phyloP scores from a whole-genome alignment of 2,113 vertebrate genomes.

The Stictonetta naevosa region DNA sequence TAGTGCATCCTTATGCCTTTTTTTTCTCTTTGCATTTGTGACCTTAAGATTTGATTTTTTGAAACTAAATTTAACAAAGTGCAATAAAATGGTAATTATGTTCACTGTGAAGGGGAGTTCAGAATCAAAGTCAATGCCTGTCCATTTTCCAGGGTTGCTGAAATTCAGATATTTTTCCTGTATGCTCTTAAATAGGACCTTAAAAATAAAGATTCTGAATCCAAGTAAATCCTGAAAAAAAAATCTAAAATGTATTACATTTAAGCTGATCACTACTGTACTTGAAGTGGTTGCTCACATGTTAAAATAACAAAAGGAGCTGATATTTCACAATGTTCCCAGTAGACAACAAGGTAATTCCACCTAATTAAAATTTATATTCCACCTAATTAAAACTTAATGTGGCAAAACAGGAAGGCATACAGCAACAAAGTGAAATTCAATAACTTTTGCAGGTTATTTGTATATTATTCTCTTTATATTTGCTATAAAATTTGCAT shows the following conservation, averaged over 20 bases:
- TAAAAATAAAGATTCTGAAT: not conserved
- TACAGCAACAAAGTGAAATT: not conserved
- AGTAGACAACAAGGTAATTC: not conserved
- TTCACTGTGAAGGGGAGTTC: not conserved
- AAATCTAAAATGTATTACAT: not conserved
- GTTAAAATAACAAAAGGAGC: not conserved
- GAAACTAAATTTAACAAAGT: not conserved
- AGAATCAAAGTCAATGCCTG: not conserved
- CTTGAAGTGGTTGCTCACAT: not conserved
- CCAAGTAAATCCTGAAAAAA: not conserved
- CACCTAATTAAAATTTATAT: not conserved
- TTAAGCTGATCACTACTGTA: not conserved
- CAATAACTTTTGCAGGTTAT: not conserved
- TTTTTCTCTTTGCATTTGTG: not conserved
- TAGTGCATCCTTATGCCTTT: not conserved
- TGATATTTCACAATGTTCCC: not conserved
- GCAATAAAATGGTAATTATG: not conserved
- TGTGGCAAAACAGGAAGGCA: not conserved
- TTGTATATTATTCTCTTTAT: not conserved
- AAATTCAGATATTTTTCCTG: not conserved
- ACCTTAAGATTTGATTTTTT: not conserved
- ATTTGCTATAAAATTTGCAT: not conserved
- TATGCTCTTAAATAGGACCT: not conserved
- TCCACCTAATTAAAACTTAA: not conserved
- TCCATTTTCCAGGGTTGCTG: not conserved